Conservation (phyloP, 1,140 invertebrate genomes). For the Oryzaephilus surinamensis region DNA sequence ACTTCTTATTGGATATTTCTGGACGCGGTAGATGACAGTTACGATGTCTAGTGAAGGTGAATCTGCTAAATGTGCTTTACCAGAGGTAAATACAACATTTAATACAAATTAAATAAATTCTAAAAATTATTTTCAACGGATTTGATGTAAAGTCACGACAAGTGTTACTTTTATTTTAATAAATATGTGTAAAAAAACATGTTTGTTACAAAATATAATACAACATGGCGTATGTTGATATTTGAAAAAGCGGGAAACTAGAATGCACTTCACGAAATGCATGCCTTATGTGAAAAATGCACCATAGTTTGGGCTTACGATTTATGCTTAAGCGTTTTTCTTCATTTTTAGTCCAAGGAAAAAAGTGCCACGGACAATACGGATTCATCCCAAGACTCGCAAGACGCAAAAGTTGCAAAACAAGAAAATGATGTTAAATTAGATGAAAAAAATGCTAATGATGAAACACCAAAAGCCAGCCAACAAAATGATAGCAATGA, state of each 20-base stretch:
- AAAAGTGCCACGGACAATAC: constrained; percentile 23
- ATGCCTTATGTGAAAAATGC: constrained; percentile 1
- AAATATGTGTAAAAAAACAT: constrained; percentile 14
- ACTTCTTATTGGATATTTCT: constrained; percentile 28
- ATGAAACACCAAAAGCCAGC: constrained; percentile 15
- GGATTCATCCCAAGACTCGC: constrained; percentile 26
- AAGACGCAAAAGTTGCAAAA: constrained; percentile 14
- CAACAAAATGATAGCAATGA: constrained; percentile 10
- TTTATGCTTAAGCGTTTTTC: constrained; percentile 6
- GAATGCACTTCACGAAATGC: constrained; percentile 11
- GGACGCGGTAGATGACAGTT: constrained; percentile 31
- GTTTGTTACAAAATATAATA: constrained; percentile 29
- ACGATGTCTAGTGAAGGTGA: constrained; percentile 33
- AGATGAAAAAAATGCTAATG: constrained; percentile 15
- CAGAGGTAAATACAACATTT: constrained; percentile 26
- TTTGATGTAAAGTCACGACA: constrained; percentile 10
- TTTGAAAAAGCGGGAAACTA: constrained; percentile 36
- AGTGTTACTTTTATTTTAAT: constrained; percentile 2
- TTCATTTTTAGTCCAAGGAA: constrained; percentile 21
- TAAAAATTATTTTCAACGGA: constrained; percentile 4
- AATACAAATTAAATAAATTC: constrained; percentile 4
- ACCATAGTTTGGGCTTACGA: too few species aligned
- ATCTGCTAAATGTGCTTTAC: constrained; percentile 29
- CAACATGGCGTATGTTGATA: constrained; percentile 36
- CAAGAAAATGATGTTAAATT: constrained; percentile 22